Evolutionary conservation across 1,140 invertebrate species (phyloP).

Genomic region (Glossosoma conforme): DNA sequence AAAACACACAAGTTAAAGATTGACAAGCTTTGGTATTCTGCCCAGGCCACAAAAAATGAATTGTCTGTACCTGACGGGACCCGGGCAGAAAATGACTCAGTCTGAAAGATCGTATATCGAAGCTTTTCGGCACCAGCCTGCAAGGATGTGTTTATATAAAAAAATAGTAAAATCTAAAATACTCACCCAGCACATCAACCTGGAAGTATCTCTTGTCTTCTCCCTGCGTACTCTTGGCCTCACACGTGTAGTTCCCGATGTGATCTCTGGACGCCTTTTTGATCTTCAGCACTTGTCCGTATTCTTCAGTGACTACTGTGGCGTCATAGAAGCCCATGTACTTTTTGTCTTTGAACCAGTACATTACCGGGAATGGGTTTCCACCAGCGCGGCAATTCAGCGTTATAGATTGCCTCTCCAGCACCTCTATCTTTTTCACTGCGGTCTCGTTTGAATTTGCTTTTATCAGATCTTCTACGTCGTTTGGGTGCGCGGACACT

Average conservation of each 20-base stretch:
- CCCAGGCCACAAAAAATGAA: no score
- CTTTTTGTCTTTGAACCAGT: constrained; percentile 44
- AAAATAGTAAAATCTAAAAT: background rate
- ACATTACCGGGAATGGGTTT: constrained; percentile 40
- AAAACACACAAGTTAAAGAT: no score
- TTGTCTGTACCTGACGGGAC: no score
- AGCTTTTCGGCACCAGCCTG: no score
- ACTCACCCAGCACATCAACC: constrained; percentile 43
- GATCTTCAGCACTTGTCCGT: constrained; percentile 37
- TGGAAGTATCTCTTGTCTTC: constrained; percentile 37
- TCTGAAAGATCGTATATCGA: no score
- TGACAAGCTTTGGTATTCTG: no score
- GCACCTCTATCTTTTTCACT: constrained; percentile 34
- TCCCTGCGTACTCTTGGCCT: constrained; percentile 41
- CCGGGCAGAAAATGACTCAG: no score
- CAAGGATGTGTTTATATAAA: no score
- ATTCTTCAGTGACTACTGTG: constrained; percentile 37
- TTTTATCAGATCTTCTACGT: no score
- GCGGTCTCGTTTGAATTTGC: no score
- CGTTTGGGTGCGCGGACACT: no score
- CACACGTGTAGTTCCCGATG: constrained; percentile 43
- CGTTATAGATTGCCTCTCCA: constrained; percentile 40
- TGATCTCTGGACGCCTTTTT: constrained; percentile 35
- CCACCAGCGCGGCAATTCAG: constrained; percentile 43
- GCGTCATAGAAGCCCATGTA: constrained; percentile 37